phyloP scores from a whole-genome alignment of 2,888 invertebrate genomes.

The Abrostola triplasia region DNA sequence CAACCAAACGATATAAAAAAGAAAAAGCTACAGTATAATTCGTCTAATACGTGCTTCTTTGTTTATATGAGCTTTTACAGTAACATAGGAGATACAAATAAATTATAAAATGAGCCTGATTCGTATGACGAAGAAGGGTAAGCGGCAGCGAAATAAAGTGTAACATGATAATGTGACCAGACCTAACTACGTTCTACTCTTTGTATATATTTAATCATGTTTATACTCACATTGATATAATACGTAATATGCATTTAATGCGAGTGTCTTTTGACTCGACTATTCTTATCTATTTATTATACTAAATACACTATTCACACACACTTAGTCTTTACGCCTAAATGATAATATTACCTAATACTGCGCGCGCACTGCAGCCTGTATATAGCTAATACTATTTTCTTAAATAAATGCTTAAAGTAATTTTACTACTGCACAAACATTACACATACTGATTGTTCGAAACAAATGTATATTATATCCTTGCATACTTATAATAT shows the following conservation, averaged over 20 bases:
- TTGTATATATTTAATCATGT: conserved; percentile 12
- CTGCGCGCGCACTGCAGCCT: too few species aligned
- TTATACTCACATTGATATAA: conserved; percentile 17
- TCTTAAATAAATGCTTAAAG: too few species aligned
- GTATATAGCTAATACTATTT: too few species aligned
- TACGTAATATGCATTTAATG: conserved; percentile 32
- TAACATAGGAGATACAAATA: background rate
- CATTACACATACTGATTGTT: too few species aligned
- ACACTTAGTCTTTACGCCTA: too few species aligned
- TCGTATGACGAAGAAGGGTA: conserved; percentile 14
- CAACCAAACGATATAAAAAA: too few species aligned
- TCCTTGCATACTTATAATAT: too few species aligned
- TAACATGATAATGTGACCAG: conserved; percentile 6
- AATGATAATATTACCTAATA: too few species aligned
- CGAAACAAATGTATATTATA: too few species aligned
- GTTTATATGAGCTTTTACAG: background rate
- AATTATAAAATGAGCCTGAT: conserved; percentile 18
- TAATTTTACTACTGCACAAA: too few species aligned
- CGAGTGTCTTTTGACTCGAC: conserved; percentile 14
- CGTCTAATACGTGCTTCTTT: too few species aligned
- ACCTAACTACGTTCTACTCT: conserved; percentile 18
- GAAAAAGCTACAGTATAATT: too few species aligned
- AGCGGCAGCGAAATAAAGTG: background rate
- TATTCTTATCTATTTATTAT: conserved; percentile 8
- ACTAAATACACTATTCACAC: conserved; percentile 7